These are phyloP conservation scores for Agrilus cyanescens DNA, from an alignment of 2,888 invertebrate genomes.

Conservation along the genomic window DNA sequence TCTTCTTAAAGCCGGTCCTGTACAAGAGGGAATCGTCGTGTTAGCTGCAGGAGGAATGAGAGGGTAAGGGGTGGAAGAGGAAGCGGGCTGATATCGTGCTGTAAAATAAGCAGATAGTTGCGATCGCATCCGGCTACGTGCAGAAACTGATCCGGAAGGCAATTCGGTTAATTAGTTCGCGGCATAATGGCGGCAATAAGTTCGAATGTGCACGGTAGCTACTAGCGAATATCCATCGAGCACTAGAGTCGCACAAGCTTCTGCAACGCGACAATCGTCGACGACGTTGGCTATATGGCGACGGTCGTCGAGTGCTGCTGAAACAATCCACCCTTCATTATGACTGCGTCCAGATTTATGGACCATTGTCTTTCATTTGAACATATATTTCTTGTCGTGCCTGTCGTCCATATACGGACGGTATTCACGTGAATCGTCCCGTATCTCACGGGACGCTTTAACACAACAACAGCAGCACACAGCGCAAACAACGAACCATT, in stretches of 20 bases:
- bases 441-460: slow-evolving; percentile 27
- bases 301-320: not conserved
- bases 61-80: no score
- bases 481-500: no score
- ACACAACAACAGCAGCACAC: not conserved
- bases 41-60: no score
- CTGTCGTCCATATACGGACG: slow-evolving; percentile 23
- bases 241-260: not conserved
- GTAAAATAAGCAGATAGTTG: no score
- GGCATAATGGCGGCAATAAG: slow-evolving; percentile 25
- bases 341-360: slow-evolving; percentile 33
- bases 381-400: slow-evolving; percentile 33
- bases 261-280: not conserved
- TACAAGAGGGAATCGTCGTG: no score
- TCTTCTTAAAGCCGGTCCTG: no score
- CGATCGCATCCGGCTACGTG: no score
- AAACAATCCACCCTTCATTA: slow-evolving; percentile 16
- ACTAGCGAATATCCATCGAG: slow-evolving; percentile 6
- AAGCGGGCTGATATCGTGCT: no score
- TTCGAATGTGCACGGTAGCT: slow-evolving; percentile 21
- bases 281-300: not conserved
- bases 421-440: slow-evolving; percentile 23
- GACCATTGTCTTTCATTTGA: slow-evolving; percentile 39
- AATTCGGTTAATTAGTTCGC: slow-evolving; percentile 27
- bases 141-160: slow-evolving; percentile 19